A percentile compares a stretch with the other conserved stretches of the same genome.
Evolutionary conservation across 2,797 vertebrate species (phyloP).

Genomic region (Bucorvus abyssinicus): DNA sequence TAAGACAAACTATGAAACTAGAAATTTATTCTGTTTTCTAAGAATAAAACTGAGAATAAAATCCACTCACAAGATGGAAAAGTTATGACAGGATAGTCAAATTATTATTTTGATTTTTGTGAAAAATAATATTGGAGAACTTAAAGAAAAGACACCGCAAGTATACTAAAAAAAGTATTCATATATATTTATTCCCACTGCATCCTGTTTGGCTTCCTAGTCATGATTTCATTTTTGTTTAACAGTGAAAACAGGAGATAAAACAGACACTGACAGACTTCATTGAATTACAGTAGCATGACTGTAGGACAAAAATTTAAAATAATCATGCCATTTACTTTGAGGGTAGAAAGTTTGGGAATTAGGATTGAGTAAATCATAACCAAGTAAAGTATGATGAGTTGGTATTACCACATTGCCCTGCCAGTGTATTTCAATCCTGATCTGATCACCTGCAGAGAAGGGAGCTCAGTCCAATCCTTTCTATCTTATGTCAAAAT

Average conservation of each 20-base stretch:
- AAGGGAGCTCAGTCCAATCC: not conserved
- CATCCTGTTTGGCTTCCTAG: not conserved
- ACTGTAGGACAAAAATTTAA: not conserved
- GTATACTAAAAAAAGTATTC: not conserved
- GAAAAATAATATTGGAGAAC: not conserved
- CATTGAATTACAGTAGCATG: not conserved
- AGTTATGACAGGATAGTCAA: not conserved
- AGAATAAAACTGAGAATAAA: not conserved
- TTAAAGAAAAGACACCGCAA: not conserved
- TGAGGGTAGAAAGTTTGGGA: not conserved
- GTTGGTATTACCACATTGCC: not conserved
- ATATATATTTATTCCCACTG: not conserved
- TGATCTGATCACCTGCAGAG: not conserved
- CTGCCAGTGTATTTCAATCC: not conserved
- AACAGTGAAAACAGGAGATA: not conserved
- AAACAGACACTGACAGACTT: not conserved
- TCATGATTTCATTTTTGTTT: not conserved
- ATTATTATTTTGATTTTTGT: not conserved
- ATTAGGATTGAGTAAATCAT: not conserved
- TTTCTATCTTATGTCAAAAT: not conserved
- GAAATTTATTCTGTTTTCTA: not conserved
- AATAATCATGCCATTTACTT: not conserved
- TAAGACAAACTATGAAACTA: not conserved
- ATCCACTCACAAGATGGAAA: not conserved
- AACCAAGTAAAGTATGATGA: not conserved